These are phyloP conservation scores for Dicrurus megarhynchus DNA, from an alignment of 2,113 vertebrate genomes.

Conservation along the genomic window DNA sequence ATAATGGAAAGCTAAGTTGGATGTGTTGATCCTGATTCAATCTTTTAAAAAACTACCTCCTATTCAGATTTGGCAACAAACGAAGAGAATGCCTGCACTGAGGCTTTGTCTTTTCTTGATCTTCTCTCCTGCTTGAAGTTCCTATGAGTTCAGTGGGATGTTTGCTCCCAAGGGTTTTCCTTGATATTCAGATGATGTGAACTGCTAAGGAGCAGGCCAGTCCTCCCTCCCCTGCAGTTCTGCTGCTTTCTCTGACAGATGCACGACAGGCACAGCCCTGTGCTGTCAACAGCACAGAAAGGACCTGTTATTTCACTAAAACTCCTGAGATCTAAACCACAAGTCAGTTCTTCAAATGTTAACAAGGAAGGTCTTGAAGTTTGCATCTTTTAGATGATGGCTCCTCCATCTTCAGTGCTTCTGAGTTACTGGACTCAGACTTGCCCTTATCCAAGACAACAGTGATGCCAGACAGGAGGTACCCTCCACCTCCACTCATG, in stretches of 20 bases:
- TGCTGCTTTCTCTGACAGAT: not conserved
- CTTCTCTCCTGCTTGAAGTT: not conserved
- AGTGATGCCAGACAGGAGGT: constrained; percentile 89
- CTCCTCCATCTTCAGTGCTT: constrained; percentile 69
- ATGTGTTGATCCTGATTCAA: not conserved
- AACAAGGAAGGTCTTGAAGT: constrained; percentile 74
- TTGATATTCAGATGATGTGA: not conserved
- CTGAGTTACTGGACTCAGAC: constrained; percentile 22
- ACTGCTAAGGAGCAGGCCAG: not conserved
- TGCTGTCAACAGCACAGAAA: not conserved
- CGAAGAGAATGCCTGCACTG: not conserved
- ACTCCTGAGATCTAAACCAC: constrained; percentile 20
- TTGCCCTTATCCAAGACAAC: constrained; percentile 72
- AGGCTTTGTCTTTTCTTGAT: not conserved
- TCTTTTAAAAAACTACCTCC: not conserved
- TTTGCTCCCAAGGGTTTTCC: not conserved
- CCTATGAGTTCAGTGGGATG: not conserved
- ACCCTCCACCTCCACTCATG: constrained; percentile 94
- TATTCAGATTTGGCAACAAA: not conserved
- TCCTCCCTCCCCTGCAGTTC: not conserved
- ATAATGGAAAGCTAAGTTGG: not conserved
- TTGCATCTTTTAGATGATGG: constrained; percentile 87
- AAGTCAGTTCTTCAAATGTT: not conserved
- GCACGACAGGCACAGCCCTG: not conserved
- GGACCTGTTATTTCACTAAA: not conserved